Percentiles rank a stretch among this genome's conserved stretches.
Conservation (phyloP, 1,140 invertebrate species). For the Cydia amplana region DNA sequence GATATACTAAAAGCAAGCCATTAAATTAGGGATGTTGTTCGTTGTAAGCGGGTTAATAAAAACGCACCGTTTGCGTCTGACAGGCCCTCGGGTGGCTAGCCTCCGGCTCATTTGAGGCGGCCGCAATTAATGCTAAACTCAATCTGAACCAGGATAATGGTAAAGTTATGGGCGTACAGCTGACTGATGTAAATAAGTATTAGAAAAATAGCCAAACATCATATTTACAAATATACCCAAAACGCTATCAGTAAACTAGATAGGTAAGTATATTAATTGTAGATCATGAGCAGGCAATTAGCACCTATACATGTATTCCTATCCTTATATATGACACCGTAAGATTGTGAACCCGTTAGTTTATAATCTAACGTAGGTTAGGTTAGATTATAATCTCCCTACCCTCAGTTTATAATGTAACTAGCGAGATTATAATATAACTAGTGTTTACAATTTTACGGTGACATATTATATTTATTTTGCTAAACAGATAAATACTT, state of each 20-base stretch:
- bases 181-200: not conserved
- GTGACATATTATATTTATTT: no score
- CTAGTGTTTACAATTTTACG: no score
- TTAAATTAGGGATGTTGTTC: constrained; percentile 16
- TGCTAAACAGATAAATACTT: not conserved
- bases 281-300: no score
- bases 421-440: no score
- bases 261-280: no score
- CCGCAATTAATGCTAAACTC: constrained; percentile 30
- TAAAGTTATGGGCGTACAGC: not conserved
- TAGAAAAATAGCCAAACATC: not conserved
- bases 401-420: no score
- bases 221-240: no score
- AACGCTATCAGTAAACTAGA: no score
- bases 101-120: constrained; percentile 25
- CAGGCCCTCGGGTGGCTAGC: constrained; percentile 20
- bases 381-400: no score
- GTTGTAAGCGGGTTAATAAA: constrained; percentile 31
- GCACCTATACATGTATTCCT: not conserved
- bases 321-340: no score
- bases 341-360: no score
- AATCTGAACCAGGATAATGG: constrained; percentile 6
- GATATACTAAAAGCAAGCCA: constrained; percentile 16
- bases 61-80: constrained; percentile 20
- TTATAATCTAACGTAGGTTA: no score